Base-by-base conservation (phyloP, 2,113 vertebrate genomes). In the Murina feae region DNA sequence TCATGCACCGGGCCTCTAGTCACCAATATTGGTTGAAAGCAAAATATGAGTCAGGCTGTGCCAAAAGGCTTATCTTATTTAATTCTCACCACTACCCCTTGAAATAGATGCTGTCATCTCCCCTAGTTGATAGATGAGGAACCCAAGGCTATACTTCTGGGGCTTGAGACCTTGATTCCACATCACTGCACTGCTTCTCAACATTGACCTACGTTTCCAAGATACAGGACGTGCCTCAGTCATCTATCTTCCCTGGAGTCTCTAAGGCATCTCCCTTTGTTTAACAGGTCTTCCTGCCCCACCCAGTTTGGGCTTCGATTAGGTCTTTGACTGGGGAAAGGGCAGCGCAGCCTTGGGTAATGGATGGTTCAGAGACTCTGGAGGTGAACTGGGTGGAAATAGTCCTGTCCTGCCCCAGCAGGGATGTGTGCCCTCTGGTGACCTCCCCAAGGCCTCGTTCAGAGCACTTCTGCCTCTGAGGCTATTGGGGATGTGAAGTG, bases 371-470 rank as follows among this genome's bases (percentile, higher is more conserved):
- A 5, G 60, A 91, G 47, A 51, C 13, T 13, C 21, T 47, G 32
- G 16, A 84, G 32, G 44, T 85, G 39, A 16, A 30, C 68, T 25
- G n/a, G 94, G 30, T 0, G 0, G 21, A 65, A 65, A 42, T 4
- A 42, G 4, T n/a, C n/a, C 49, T 9, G 9, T 82, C 58, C 51
- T 58, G 66, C 11, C 53, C 65, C 21, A 0, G 17, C 6, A 75
- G 20, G 28, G 90, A 28, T 4, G 6, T 0, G 0, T 35, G 13
- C 42, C 83, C 35, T 42, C 4, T 0, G 51, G 28, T 32, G 6
- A 63, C 6, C 16, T 68, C 30, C 30, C 5, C 7, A 25, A 17
- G 35, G 16, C 78, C 25, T 63, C 39, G 2, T 6, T 20, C 14
- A 32, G 58, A 30, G 20, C n/a, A 25, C 14, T 30, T 12, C 20